Base-by-base conservation (phyloP, 2,113 vertebrate species). In the Apodemus speciosus region DNA sequence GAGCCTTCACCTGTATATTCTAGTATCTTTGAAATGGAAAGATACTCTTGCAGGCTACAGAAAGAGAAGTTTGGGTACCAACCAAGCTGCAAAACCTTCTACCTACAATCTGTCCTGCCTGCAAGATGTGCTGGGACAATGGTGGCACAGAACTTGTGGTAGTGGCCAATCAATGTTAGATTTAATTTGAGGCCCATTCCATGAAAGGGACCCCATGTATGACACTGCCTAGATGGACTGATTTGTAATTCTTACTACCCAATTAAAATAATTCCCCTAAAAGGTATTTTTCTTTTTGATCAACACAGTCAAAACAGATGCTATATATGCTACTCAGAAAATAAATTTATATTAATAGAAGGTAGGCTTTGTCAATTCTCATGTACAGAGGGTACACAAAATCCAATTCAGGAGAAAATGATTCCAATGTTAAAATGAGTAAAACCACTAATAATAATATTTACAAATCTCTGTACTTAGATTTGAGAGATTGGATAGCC, bases 291-390 rank as follows among this genome's bases (percentile, higher is more conserved):
- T 35, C 14, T 84, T 40, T 88, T 83, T 81, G 53, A 72, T 85
- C 85, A 53, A 60, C 21, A 40, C 21, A 40, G 66, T 93, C n/a
- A 75, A 83, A 83, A 49, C 40, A 79, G 72, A 53, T 75, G 69
- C 9, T 90, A 5, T 18, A 69, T 40, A 85, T 81, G 79, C 62
- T 72, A 58, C 6, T 73, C 32, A 60, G 62, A 46, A 46, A 46
- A 75, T 71, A 88, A 51, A 85, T 92, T 87, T 21, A 58, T 89
- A 71, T 71, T 64, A 92, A 89, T 80, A 83, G 92, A 93, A 79
- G 64, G 7, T 11, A 92, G 66, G 38, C 35, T 46, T 46, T 85
- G 72, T 69, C 38, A 85, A n/a, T 79, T 92, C 16, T 73, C 2
- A 46, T 73, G 73, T 84, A 89, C 27, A 60, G 58, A 60, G 62